These are phyloP conservation scores for Stenoptilia bipunctidactyla DNA, from an alignment of 2,888 invertebrate species.

Conservation along the genomic window DNA sequence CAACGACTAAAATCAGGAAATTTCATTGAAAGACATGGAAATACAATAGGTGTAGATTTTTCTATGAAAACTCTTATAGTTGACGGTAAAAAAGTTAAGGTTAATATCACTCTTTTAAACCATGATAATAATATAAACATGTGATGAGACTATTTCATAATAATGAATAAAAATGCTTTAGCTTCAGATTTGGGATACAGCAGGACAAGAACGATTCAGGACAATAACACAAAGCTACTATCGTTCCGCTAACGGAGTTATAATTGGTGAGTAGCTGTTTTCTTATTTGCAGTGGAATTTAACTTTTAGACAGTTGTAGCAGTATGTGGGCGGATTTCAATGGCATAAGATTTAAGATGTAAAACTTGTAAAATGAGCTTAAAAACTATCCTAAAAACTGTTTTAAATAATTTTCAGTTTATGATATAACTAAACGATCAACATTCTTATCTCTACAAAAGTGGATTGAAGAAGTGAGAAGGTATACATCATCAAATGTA, in stretches of 20 bases:
- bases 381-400: neutral
- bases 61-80: constrained; percentile 97
- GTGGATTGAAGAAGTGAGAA: constrained; percentile 96
- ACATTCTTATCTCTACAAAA: constrained; percentile 92
- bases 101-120: constrained; percentile 51
- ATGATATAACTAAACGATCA: constrained; percentile 94
- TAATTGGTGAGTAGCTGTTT: constrained; percentile 75
- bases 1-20: constrained; percentile 96
- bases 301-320: too few relatives aligned
- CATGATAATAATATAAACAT: too few relatives aligned
- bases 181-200: constrained; percentile 98
- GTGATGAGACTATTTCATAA: too few relatives aligned
- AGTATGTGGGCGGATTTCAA: too few relatives aligned
- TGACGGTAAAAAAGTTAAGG: constrained; percentile 96
- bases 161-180: too few relatives aligned
- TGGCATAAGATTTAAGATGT: neutral
- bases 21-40: constrained; percentile 94
- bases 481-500: constrained; percentile 93
- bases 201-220: constrained; percentile 95
- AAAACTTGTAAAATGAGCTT: neutral
- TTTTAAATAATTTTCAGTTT: constrained; percentile 82
- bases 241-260: constrained; percentile 96
- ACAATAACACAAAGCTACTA: constrained; percentile 98
- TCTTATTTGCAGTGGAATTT: too few relatives aligned
- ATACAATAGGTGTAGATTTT: constrained; percentile 98